Evolutionary conservation across 2,113 vertebrate genomes (phyloP), one percentile per base, ranked within the genome.

Genomic region (Seriola aureovittata): DNA sequence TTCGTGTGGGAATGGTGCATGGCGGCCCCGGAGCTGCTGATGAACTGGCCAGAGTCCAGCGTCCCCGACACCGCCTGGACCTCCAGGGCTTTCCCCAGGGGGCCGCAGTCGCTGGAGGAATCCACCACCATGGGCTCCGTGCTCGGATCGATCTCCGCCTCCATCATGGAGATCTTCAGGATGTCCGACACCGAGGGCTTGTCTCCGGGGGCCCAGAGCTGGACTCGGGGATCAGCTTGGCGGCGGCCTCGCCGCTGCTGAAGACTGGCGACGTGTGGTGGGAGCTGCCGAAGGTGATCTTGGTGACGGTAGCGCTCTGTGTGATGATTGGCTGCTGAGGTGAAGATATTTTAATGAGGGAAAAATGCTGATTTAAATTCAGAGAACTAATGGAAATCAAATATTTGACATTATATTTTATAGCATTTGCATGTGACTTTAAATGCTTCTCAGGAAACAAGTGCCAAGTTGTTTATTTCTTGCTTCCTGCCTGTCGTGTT

Each of bases 121-220:
- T 98, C 98, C 93, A 95, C 97, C 94, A 97, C 63, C 89, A 96
- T 94, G 75, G 94, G 96, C 90, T 97, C 98, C 2, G 94, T 84
- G 85, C 96, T 95, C 9, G 97, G 94, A 84, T 97, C 97, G 79
- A 97, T 97, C 94, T 98, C 97, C 44, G 98, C 97, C 95, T 99
- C 97, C 96, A 99, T 96, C 98, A 99, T 96, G 93, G 98, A 99
- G 95, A 99, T 99, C 95, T 97, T 98, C 93, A 99, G 95, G 93
- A 97, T 96, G 95, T 99, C 98, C 3, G 97, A 97, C 90, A 97
- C 96, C 0, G 96, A 95, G 66, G 97, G 87, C 93, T 99, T 97
- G 78, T 91, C 94, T 6, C 95, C 89, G 19, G 96, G 70, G 95
- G 92, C 81, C 96, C 95, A 34, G 94, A 94, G 92, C 95, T 96